Conservation (phyloP, 2,797 vertebrate species). For the Leucoraja ocellata region DNA sequence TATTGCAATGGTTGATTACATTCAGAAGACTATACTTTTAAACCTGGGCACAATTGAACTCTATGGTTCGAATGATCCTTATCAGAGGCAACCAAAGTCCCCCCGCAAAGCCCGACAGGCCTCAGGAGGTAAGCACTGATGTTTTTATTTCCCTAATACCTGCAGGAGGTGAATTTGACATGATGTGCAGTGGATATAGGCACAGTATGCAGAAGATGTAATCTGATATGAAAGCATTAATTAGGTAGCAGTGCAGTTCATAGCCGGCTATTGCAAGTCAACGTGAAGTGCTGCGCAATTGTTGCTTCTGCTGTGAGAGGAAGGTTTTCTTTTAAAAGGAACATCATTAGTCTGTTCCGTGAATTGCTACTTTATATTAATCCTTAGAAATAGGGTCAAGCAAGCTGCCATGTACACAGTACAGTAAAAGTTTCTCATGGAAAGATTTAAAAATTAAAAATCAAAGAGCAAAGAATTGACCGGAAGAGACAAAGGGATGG, state of each 20-base stretch:
- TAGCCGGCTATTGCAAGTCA: neutral
- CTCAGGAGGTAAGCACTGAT: constrained; percentile 77
- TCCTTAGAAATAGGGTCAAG: neutral
- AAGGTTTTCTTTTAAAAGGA: neutral
- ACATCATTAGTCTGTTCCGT: neutral
- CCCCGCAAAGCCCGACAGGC: constrained; percentile 92
- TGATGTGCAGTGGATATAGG: neutral
- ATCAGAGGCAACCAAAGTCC: constrained; percentile 88
- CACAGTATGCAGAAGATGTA: neutral
- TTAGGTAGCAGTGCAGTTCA: neutral
- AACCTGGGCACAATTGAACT: constrained; percentile 87
- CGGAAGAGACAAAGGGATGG: neutral
- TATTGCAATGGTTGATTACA: constrained; percentile 90
- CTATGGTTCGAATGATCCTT: constrained; percentile 90
- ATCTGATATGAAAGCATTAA: neutral
- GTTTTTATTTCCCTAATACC: neutral
- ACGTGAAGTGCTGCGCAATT: neutral
- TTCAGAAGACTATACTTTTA: constrained; percentile 90
- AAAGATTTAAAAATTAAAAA: neutral
- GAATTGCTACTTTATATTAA: neutral
- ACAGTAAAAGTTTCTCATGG: neutral
- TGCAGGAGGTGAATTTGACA: neutral
- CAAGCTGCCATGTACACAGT: neutral
- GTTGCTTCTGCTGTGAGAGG: neutral
- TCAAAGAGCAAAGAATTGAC: neutral